Base-by-base conservation (phyloP, 2,113 vertebrate species). In the Vanacampus margaritifer region DNA sequence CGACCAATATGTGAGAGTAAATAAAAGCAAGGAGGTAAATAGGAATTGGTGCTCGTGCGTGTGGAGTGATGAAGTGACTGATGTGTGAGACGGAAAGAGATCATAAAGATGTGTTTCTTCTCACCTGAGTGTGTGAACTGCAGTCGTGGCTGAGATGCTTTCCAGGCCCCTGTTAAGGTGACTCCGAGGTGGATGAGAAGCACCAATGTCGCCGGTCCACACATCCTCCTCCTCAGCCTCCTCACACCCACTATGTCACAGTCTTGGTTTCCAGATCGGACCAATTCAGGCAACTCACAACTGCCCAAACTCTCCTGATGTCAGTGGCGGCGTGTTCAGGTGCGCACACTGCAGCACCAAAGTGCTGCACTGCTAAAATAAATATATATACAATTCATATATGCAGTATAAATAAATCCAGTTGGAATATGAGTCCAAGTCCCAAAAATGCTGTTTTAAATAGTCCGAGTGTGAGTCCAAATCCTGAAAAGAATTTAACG, bases 111-210 rank as follows among this genome's bases (percentile, higher is more conserved):
- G 32, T 41, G 65, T 12, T 68, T 68, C 5, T 21, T 74, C 86
- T 85, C 88, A 91, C 90, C 90, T 10, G 89, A 75, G 75, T 89
- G 80, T 16, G 84, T 88, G 83, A 91, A 88, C 86, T 90, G 89
- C 53, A 91, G 84, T 45, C 89, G 82, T 46, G 90, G 89, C 32
- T 91, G 90, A 74, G 87, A 89, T 58, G 90, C 81, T 84, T 86
- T 88, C 89, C 89, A 90, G 5, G 90, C 89, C 45, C 78, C 82
- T 0, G 81, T 82, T 24, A 85, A 64, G 71, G 62, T 75, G 70
- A 68, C n/a, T 62, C 68, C 80, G 21, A 91, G 65, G 73, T 76
- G 82, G 82, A 67, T 71, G 0, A 88, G 56, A 64, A 91, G 73
- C 59, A 88, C 76, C 23, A 62, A 64, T 17, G 76, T 81, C 65